Evolutionary conservation across 2,888 invertebrate species (phyloP).

Genomic region (Drosophila leonis): DNA sequence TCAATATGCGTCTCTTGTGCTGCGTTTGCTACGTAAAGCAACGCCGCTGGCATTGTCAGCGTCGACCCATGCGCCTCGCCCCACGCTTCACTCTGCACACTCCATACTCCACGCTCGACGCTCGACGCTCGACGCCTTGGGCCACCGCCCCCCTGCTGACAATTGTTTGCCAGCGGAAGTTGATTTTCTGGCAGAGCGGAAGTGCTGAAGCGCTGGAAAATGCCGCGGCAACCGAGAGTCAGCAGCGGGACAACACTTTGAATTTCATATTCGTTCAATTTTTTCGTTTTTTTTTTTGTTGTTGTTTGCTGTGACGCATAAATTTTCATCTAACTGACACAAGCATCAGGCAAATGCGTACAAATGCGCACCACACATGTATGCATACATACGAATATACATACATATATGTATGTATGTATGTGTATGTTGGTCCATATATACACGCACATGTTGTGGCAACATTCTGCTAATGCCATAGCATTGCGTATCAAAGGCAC

Average conservation of each 20-base stretch:
- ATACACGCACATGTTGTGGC: conserved; percentile 7
- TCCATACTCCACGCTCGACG: not conserved
- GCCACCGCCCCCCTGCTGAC: conserved; percentile 36
- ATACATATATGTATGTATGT: not conserved
- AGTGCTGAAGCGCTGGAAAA: conserved; percentile 62
- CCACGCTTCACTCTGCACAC: not conserved
- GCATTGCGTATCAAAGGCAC: conserved; percentile 15
- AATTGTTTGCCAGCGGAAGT: conserved; percentile 77
- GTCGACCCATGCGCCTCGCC: not conserved
- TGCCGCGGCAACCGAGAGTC: conserved; percentile 16
- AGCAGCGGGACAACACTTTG: conserved; percentile 36
- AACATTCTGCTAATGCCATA: conserved; percentile 13
- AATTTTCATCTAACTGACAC: conserved; percentile 68
- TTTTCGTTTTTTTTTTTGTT: not conserved
- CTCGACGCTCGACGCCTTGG: not conserved
- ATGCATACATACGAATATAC: not conserved
- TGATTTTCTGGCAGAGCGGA: conserved; percentile 74
- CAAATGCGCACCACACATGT: conserved; percentile 9
- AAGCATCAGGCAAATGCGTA: conserved; percentile 38
- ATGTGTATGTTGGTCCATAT: not conserved
- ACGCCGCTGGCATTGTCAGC: conserved; percentile 18
- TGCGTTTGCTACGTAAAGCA: conserved; percentile 46
- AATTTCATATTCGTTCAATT: conserved; percentile 60
- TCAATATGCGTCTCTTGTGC: conserved; percentile 71
- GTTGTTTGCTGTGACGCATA: conserved; percentile 52